Conservation (phyloP, 2,797 vertebrate genomes). For the Ficedula albicollis region DNA sequence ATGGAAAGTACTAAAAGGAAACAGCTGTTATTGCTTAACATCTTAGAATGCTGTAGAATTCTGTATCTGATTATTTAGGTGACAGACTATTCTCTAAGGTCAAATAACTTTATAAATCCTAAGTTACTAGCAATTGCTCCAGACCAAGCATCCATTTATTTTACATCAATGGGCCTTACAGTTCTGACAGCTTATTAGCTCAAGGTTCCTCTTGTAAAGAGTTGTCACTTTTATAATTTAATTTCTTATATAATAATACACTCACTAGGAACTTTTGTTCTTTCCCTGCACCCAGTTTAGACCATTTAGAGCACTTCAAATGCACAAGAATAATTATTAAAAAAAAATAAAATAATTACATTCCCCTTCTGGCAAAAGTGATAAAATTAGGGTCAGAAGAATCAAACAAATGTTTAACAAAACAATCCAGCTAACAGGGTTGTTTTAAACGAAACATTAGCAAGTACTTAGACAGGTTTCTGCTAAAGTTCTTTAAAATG, state of each 20-base stretch:
- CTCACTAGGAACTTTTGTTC: neutral
- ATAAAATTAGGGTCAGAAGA: neutral
- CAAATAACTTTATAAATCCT: neutral
- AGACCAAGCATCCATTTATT: neutral
- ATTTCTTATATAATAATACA: neutral
- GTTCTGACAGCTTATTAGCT: neutral
- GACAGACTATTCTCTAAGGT: neutral
- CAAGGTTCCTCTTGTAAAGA: neutral
- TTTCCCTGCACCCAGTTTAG: neutral
- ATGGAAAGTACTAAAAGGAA: neutral
- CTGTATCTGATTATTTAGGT: neutral
- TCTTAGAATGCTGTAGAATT: neutral
- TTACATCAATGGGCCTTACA: neutral
- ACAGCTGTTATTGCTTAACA: neutral
- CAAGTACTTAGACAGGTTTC: neutral
- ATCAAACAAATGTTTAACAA: neutral
- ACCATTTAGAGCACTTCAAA: neutral
- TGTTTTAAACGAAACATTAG: neutral
- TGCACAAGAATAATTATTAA: neutral
- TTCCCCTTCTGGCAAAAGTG: neutral
- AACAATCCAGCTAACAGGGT: neutral
- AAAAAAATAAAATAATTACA: neutral
- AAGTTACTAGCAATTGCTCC: neutral
- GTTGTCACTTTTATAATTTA: neutral
- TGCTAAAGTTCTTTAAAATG: neutral